Conservation (phyloP, 2,888 invertebrate species). For the Melikaiella ostensackeni region DNA sequence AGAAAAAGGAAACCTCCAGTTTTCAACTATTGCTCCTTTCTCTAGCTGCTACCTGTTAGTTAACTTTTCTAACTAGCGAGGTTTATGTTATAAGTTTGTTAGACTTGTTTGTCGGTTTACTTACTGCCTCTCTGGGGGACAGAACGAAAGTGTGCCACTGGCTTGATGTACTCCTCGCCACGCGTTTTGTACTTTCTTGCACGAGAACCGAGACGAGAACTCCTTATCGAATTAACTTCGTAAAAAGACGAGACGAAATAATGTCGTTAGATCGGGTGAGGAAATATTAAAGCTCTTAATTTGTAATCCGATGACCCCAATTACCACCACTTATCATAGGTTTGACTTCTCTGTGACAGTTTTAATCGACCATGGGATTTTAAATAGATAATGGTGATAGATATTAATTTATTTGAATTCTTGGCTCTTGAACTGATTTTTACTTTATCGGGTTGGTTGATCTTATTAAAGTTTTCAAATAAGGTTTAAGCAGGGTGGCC, state of each 20-base stretch:
- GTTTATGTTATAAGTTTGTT: background rate
- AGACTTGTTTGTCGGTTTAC: background rate
- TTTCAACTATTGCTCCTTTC: background rate
- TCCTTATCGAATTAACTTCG: background rate
- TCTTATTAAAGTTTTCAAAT: too few species aligned
- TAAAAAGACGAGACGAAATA: background rate
- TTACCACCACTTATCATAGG: background rate
- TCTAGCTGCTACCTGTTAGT: background rate
- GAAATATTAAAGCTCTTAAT: background rate
- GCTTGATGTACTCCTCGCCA: slow-evolving; percentile 1
- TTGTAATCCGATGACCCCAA: slow-evolving; percentile 8
- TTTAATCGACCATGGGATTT: background rate
- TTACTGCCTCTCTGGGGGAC: background rate
- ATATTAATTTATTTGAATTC: background rate
- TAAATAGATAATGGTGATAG: background rate
- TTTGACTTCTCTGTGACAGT: background rate
- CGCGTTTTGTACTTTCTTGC: background rate
- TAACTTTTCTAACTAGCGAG: background rate
- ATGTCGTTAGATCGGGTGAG: background rate
- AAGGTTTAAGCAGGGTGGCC: too few species aligned
- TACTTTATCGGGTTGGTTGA: too few species aligned
- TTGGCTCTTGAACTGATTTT: background rate
- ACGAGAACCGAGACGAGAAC: background rate
- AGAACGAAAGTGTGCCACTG: slow-evolving; percentile 3
- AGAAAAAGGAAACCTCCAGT: background rate